These are phyloP conservation scores for Fabriciana adippe DNA, from an alignment of 2,888 invertebrate genomes.

Conservation along the genomic window DNA sequence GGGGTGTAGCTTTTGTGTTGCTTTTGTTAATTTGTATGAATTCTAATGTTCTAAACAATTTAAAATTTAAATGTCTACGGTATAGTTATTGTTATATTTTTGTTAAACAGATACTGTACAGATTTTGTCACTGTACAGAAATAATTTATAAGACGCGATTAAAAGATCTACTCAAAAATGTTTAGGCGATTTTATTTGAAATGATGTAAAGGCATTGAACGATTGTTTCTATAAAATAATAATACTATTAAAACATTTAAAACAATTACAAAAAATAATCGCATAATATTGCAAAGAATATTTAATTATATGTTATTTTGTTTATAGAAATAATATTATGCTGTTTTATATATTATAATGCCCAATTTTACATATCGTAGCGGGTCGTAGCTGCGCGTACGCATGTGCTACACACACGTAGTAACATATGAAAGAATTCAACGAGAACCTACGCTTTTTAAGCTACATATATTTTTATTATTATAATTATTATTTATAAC, in stretches of 20 bases:
- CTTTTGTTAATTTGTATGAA: conserved; percentile 5
- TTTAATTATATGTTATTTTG: background rate
- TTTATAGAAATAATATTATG: background rate
- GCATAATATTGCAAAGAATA: background rate
- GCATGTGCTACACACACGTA: conserved; percentile 48
- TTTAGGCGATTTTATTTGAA: too few species aligned
- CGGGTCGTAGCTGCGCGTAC: conserved; percentile 45
- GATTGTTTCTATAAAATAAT: too few species aligned
- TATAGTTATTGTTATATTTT: background rate
- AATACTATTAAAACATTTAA: background rate
- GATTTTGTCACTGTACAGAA: background rate
- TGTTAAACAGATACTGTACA: background rate
- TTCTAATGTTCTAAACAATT: conserved; percentile 4
- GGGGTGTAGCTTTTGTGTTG: conserved; percentile 55
- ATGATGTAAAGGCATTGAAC: too few species aligned
- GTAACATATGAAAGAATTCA: conserved; percentile 53
- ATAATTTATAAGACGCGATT: too few species aligned
- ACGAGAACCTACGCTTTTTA: conserved; percentile 40
- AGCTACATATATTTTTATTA: background rate
- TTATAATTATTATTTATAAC: background rate
- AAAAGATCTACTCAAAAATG: too few species aligned
- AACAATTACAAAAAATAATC: background rate
- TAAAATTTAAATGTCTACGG: background rate
- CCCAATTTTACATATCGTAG: conserved; percentile 32
- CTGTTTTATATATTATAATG: background rate